Base-by-base conservation (phyloP, 2,113 vertebrate genomes). In the Syngnathus floridae region DNA sequence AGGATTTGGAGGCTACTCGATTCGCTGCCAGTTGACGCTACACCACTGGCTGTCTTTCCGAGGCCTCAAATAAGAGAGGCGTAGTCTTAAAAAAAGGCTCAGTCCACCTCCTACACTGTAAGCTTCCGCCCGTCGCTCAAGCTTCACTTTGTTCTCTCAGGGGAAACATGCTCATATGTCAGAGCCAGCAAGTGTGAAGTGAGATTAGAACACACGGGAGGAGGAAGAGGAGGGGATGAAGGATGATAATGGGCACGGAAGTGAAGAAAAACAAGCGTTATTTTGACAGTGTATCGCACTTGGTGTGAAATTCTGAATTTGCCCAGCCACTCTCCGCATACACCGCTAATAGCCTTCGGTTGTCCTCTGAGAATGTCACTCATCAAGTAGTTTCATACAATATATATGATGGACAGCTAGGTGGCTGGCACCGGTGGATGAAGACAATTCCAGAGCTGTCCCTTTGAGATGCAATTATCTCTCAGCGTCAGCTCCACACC, bases 391-490 rank as follows among this genome's bases (percentile, higher is more conserved):
- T 31, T 31, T 31, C 26, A 56, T 56, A 16, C 26, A 56, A 12
- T 35, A 67, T 70, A 70, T 70, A 70, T 87, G 83, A 86, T 76
- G 81, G 84, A 86, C 83, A 85, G 82, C 78, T 83, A 66, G 76
- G 77, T 80, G 72, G 71, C 80, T 86, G 83, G 86, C 82, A 79
- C 64, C 26, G 11, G 72, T 67, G 83, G 76, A 80, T 67, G 83
- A 76, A 75, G 75, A 81, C 81, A 64, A 78, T 80, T 84, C 76
- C 76, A 66, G 76, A 77, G 84, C 82, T 68, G 85, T 80, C 79
- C 77, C 82, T 86, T 82, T 78, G 82, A 84, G 77, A 79, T 76
- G 82, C 84, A 87, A 87, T 89, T 87, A 88, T 86, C 85, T 87
- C 70, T 41, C 63, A 68, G 80, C 81, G 76, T 76, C 84, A 82